phyloP scores from a whole-genome alignment of 2,888 invertebrate genomes.

The Nymphalis polychloros region DNA sequence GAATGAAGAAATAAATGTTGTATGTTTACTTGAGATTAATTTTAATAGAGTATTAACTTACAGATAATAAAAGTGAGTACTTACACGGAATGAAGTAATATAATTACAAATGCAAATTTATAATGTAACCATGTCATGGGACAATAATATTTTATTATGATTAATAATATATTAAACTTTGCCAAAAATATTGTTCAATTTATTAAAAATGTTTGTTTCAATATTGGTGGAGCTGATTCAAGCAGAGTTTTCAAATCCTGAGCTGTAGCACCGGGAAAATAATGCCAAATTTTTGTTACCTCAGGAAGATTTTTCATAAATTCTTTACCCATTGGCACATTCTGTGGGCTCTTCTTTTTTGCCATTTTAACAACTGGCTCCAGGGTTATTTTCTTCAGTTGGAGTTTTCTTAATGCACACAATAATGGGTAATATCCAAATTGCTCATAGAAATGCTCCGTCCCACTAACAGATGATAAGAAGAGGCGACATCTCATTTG shows the following conservation, averaged over 20 bases:
- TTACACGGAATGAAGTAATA: too few relatives aligned
- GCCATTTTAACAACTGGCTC: slow-evolving; percentile 54
- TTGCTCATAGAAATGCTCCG: slow-evolving; percentile 56
- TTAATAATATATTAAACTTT: not conserved
- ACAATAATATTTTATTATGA: too few relatives aligned
- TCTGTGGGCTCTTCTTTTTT: slow-evolving; percentile 52
- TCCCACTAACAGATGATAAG: slow-evolving; percentile 55
- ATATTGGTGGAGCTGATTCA: slow-evolving; percentile 36
- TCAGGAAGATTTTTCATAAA: slow-evolving; percentile 43
- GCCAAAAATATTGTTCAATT: slow-evolving; percentile 15
- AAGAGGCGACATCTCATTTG: slow-evolving; percentile 49
- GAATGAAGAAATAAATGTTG: too few relatives aligned
- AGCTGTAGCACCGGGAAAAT: slow-evolving; percentile 44
- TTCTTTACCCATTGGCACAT: slow-evolving; percentile 47
- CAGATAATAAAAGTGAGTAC: too few relatives aligned
- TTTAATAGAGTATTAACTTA: too few relatives aligned
- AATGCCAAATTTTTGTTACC: slow-evolving; percentile 47
- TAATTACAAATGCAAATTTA: not conserved
- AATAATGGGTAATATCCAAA: slow-evolving; percentile 56
- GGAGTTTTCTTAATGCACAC: slow-evolving; percentile 55
- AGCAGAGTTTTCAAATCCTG: slow-evolving; percentile 43
- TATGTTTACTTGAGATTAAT: too few relatives aligned
- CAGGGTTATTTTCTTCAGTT: slow-evolving; percentile 53
- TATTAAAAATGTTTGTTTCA: slow-evolving; percentile 36
- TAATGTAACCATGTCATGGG: too few relatives aligned